Evolutionary conservation across 1,140 invertebrate species (phyloP).

Genomic region (Drosophila pandora): DNA sequence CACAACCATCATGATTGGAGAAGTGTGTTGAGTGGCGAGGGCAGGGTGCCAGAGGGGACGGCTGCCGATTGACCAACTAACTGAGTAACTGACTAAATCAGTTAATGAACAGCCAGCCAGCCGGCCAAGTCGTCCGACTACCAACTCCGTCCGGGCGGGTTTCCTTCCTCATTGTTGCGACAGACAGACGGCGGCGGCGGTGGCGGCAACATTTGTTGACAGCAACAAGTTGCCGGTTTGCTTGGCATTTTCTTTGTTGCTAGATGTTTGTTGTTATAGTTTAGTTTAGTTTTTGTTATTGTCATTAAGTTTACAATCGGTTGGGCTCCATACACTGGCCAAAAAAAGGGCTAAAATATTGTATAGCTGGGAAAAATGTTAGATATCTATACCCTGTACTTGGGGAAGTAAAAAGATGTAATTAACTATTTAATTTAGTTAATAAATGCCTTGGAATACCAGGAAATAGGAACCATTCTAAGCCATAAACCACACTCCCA

Average conservation of each 20-base stretch:
- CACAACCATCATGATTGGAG: constrained; percentile 18
- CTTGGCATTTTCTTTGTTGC: background rate
- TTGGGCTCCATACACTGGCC: constrained; percentile 8
- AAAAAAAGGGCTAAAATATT: background rate
- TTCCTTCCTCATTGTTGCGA: constrained; percentile 66
- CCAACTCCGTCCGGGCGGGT: constrained; percentile 1
- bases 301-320: constrained; percentile 15
- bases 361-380: no score
- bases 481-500: no score
- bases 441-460: no score
- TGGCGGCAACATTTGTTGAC: constrained; percentile 41
- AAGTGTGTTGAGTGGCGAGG: background rate
- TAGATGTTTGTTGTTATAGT: constrained; percentile 6
- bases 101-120: constrained; percentile 4
- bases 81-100: constrained; percentile 33
- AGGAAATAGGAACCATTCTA: no score
- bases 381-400: background rate
- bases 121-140: background rate
- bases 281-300: constrained; percentile 24
- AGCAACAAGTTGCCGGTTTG: constrained; percentile 49
- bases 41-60: background rate
- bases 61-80: constrained; percentile 50
- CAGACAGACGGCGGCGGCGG: constrained; percentile 4
- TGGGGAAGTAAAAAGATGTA: background rate
- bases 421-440: no score